Percentiles rank a stretch among this genome's conserved stretches.
Conservation (phyloP, 1,140 invertebrate species). For the Zelostemma sp. region DNA sequence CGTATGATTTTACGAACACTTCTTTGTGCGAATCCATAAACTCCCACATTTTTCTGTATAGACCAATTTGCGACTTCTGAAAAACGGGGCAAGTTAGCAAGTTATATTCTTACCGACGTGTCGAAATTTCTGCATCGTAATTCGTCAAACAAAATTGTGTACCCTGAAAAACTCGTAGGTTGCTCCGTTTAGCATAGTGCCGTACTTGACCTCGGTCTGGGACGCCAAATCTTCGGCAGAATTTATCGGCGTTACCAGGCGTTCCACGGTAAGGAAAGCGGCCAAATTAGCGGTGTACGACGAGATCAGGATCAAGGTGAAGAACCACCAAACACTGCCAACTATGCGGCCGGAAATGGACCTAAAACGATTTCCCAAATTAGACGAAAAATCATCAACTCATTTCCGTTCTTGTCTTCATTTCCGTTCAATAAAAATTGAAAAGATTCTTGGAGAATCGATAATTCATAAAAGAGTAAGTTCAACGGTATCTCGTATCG, state of each 20-base stretch:
- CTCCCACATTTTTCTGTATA: constrained; percentile 96
- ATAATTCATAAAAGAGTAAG: neutral
- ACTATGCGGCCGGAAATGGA: constrained; percentile 95
- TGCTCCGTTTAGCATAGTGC: constrained; percentile 86
- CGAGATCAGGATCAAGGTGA: constrained; percentile 97
- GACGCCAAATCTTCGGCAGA: constrained; percentile 93
- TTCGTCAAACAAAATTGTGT: constrained; percentile 32
- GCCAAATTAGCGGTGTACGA: constrained; percentile 99
- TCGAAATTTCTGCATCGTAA: neutral
- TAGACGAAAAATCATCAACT: too few relatives aligned
- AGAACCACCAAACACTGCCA: constrained; percentile 99
- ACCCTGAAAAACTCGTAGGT: constrained; percentile 95
- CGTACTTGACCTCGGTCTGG: constrained; percentile 97
- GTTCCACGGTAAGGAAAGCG: constrained; percentile 94
- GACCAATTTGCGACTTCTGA: constrained; percentile 89
- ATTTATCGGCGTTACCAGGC: constrained; percentile 95
- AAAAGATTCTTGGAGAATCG: neutral
- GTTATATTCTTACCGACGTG: neutral
- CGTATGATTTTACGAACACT: constrained; percentile 86
- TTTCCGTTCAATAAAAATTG: too few relatives aligned
- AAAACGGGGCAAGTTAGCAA: too few relatives aligned
- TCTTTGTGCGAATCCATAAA: constrained; percentile 90
- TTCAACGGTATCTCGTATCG: neutral
- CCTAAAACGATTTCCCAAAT: constrained; percentile 69
- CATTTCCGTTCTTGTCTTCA: too few relatives aligned